Evolutionary conservation across 2,113 vertebrate species (phyloP).

Genomic region (Elachura formosa): DNA sequence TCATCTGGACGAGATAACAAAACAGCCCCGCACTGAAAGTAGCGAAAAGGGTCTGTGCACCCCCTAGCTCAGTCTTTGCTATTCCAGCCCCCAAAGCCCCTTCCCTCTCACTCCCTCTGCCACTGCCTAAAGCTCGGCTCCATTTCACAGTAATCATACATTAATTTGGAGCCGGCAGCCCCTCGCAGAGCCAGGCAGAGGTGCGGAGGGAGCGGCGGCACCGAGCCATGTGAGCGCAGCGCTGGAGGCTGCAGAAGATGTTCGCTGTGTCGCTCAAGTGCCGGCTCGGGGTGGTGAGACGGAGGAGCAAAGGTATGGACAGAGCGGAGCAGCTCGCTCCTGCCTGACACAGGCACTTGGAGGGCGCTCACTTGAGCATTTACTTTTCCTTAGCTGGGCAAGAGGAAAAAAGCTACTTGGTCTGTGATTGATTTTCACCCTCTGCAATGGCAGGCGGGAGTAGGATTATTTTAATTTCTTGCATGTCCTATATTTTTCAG

Average conservation of each 20-base stretch:
- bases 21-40: background rate
- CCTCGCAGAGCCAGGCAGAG: slow-evolving; percentile 55
- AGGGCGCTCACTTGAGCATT: background rate
- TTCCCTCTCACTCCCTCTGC: background rate
- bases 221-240: slow-evolving; percentile 73
- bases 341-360: background rate
- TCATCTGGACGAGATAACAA: slow-evolving; percentile 12
- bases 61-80: background rate
- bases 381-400: background rate
- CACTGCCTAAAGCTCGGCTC: slow-evolving; percentile 22
- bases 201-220: slow-evolving; percentile 55
- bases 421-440: background rate
- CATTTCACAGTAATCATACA: background rate
- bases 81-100: background rate
- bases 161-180: slow-evolving; percentile 44
- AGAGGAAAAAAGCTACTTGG: background rate
- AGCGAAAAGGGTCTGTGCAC: background rate
- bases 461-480: background rate
- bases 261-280: slow-evolving; percentile 90
- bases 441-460: background rate
- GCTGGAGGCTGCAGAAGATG: slow-evolving; percentile 71
- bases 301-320: slow-evolving; percentile 80
- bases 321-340: background rate
- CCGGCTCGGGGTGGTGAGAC: slow-evolving; percentile 86
- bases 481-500: background rate